phyloP scores from a whole-genome alignment of 1,140 invertebrate genomes.

The Octopus sinensis region DNA sequence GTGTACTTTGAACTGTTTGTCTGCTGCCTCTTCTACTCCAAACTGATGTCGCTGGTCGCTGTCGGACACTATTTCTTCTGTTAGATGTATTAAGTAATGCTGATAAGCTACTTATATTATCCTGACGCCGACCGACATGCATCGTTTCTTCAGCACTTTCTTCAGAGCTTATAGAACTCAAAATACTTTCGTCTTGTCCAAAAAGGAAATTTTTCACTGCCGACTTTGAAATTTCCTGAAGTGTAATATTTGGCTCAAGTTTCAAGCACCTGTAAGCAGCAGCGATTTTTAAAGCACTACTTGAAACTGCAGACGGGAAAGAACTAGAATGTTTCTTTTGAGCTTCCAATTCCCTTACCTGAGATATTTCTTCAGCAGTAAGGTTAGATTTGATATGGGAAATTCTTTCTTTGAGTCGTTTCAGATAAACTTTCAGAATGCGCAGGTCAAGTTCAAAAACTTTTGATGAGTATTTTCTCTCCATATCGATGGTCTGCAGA shows the following conservation, averaged over 20 bases:
- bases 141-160: too few relatives aligned
- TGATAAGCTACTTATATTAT: too few relatives aligned
- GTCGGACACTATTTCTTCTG: too few relatives aligned
- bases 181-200: too few relatives aligned
- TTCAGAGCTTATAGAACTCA: too few relatives aligned
- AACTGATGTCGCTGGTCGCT: too few relatives aligned
- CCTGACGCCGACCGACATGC: too few relatives aligned
- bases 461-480: constrained; percentile 43
- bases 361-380: constrained; percentile 42
- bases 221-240: too few relatives aligned
- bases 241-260: constrained; percentile 13
- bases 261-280: constrained; percentile 42
- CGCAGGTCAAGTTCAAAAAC: constrained; percentile 45
- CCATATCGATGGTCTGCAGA: constrained; percentile 42
- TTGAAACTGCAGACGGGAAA: constrained; percentile 31
- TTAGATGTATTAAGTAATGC: too few relatives aligned
- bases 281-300: constrained; percentile 48
- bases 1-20: background rate
- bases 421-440: constrained; percentile 46
- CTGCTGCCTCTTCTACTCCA: too few relatives aligned
- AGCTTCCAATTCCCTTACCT: constrained; percentile 39
- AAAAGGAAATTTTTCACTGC: too few relatives aligned
- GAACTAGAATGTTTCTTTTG: constrained; percentile 39
- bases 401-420: constrained; percentile 45
- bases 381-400: constrained; percentile 45